phyloP scores from a whole-genome alignment of 2,797 vertebrate genomes.

The Echeneis naucrates region DNA sequence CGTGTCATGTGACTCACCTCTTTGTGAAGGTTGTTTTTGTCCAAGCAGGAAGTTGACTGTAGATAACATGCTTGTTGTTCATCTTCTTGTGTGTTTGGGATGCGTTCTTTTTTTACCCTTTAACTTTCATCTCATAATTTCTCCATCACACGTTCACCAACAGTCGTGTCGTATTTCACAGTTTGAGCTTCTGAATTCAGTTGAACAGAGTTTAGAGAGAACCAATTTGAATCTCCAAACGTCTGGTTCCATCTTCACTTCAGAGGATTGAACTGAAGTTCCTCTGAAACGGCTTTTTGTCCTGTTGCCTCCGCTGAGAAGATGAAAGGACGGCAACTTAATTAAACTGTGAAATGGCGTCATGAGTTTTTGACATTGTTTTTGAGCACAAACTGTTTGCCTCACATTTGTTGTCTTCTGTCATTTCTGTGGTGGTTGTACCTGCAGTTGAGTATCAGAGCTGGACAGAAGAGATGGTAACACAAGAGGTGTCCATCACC shows the following conservation, averaged over 20 bases:
- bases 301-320: background rate
- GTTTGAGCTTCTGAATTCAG: background rate
- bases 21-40: background rate
- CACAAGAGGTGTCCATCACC: slow-evolving; percentile 68
- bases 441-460: slow-evolving; percentile 77
- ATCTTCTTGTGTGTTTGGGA: slow-evolving; percentile 6
- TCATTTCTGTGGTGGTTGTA: slow-evolving; percentile 59
- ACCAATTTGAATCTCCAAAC: too few relatives aligned
- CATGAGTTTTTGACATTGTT: background rate
- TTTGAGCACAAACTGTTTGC: slow-evolving; percentile 4
- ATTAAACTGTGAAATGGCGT: slow-evolving; percentile 21
- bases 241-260: too few relatives aligned
- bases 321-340: slow-evolving; percentile 5
- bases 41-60: background rate
- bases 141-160: slow-evolving; percentile 18
- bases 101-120: slow-evolving; percentile 3
- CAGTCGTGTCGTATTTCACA: background rate
- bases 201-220: too few relatives aligned
- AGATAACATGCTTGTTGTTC: background rate
- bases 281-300: background rate
- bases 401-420: slow-evolving; percentile 53
- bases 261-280: background rate
- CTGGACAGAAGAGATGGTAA: slow-evolving; percentile 78
- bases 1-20: background rate
- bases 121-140: slow-evolving; percentile 23